These are phyloP conservation scores for Neodiprion virginianus DNA, from an alignment of 1,140 invertebrate genomes.

Conservation along the genomic window DNA sequence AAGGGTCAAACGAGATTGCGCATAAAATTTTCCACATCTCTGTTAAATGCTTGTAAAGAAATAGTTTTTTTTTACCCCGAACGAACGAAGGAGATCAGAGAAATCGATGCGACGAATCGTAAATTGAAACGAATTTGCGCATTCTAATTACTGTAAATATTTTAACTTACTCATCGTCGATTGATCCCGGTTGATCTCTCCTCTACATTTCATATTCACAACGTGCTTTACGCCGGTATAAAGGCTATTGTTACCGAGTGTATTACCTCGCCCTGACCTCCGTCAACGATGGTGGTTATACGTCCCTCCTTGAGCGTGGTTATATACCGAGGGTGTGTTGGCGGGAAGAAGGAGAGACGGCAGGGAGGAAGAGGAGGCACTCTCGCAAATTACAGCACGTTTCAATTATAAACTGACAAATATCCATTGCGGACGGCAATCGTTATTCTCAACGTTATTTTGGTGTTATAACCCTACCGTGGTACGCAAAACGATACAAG, in stretches of 20 bases:
- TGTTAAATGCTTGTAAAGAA: too few relatives aligned
- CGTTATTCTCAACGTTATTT: not conserved
- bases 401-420: conserved; percentile 46
- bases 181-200: too few relatives aligned
- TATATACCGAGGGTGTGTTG: conserved; percentile 11
- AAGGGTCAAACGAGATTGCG: too few relatives aligned
- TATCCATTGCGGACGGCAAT: not conserved
- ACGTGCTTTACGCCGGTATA: too few relatives aligned
- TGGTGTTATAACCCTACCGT: not conserved
- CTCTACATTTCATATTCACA: too few relatives aligned
- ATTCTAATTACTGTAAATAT: too few relatives aligned
- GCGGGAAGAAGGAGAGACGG: conserved; percentile 20
- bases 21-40: too few relatives aligned
- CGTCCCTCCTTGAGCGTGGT: conserved; percentile 14
- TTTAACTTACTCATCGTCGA: too few relatives aligned
- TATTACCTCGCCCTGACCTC: conserved; percentile 47
- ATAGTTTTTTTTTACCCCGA: too few relatives aligned
- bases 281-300: conserved; percentile 38
- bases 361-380: conserved; percentile 31
- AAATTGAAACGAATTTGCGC: too few relatives aligned
- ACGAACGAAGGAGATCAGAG: too few relatives aligned
- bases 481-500: not conserved
- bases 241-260: not conserved
- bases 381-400: conserved; percentile 51
- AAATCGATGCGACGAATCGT: too few relatives aligned